Percentiles rank a stretch among this genome's conserved stretches.
These are phyloP conservation scores for Nixonia krombeini DNA, from an alignment of 1,140 invertebrate species.

Conservation along the genomic window DNA sequence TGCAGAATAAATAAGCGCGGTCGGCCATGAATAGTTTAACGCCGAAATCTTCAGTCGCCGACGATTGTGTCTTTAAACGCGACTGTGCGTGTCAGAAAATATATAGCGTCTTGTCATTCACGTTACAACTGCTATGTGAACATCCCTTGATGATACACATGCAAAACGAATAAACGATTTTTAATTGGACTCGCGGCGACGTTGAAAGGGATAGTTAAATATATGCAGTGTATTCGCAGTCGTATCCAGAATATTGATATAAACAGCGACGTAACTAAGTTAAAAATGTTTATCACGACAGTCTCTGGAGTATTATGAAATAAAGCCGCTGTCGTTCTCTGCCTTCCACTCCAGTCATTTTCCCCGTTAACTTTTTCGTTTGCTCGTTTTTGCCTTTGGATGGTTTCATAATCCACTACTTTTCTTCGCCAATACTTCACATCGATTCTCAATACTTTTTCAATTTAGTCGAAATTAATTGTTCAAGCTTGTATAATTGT, in stretches of 20 bases:
- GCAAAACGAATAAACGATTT: conserved; percentile 26
- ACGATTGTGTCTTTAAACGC: not conserved
- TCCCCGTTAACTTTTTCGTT: too few species aligned
- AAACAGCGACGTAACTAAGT: conserved; percentile 19
- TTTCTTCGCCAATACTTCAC: too few species aligned
- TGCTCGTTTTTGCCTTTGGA: too few species aligned
- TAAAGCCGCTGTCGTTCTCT: too few species aligned
- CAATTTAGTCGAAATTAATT: too few species aligned
- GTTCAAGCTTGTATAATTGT: too few species aligned
- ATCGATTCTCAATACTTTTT: too few species aligned
- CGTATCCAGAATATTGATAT: conserved; percentile 23
- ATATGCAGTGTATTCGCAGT: conserved; percentile 1
- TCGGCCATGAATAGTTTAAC: conserved; percentile 28
- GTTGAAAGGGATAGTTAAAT: conserved; percentile 6
- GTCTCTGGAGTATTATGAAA: conserved; percentile 23
- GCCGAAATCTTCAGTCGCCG: conserved; percentile 12
- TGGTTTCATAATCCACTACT: too few species aligned
- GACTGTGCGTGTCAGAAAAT: conserved; percentile 9
- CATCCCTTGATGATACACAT: not conserved
- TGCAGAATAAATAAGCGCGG: conserved; percentile 21
- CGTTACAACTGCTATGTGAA: conserved; percentile 14
- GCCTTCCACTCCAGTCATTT: too few species aligned
- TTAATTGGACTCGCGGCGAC: conserved; percentile 19
- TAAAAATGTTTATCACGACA: conserved; percentile 32
- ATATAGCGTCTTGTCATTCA: conserved; percentile 7